Base-by-base conservation (phyloP, 2,888 invertebrate genomes). In the Lasioglossum pauxillum region DNA sequence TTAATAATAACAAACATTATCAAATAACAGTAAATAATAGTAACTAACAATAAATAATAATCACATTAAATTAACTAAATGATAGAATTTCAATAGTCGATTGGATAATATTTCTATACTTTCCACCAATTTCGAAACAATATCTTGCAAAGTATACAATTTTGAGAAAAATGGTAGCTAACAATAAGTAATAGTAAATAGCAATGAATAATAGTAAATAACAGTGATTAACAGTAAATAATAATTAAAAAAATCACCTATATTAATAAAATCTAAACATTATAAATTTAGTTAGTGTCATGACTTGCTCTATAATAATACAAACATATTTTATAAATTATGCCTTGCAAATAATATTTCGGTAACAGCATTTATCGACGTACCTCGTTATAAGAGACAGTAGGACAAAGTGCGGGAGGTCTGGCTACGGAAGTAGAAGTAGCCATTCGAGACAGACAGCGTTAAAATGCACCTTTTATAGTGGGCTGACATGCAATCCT, bases 391-490 rank as follows among this genome's bases (percentile, higher is more conserved):
- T 0, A 23, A 23, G 53, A 23, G 53, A 53, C 53, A 53, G 53
- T 53, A 60, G 60, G 12, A 14, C 12, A 27, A 60, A 27, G 67
- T 16, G 67, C 7, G 1, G 31, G 31, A 67, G 67, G 35, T 35
- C 67, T 67, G 67, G 16, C 67, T 67, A 35, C 67, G 67, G 67
- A 67, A 67, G 67, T 31, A 35, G 67, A 67, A 67, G 67, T 67
- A 67, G 31, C 67, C 31, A 35, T 67, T 8, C 67, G 67, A 67
- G 67, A 67, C 67, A 67, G 67, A 67, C 67, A 67, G 67, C 67
- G 35, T 31, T 67, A 71, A 67, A 60, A 60, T 60, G 67, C 67
- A 31, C 16, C 31, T 31, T 67, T 31, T 67, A 67, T 67, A 31
- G 67, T 31, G 2, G 16, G 31, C 31, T 35, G 67, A 67, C 67